Evolutionary conservation across 1,140 invertebrate species (phyloP), one percentile per base, ranked within the genome.

Genomic region (Steinernema khuongi): DNA sequence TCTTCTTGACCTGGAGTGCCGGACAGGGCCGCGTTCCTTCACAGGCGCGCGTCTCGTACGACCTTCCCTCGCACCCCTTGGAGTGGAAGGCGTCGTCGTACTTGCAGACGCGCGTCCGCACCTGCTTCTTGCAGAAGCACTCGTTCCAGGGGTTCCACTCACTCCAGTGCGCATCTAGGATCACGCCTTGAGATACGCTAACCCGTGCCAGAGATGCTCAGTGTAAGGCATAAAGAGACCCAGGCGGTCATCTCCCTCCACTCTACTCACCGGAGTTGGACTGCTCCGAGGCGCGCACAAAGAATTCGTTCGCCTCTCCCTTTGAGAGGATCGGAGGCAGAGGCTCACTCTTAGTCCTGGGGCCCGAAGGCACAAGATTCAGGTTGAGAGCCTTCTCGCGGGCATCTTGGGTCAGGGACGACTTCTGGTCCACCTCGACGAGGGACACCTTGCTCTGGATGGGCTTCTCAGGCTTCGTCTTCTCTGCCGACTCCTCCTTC

Each of bases 71-170:
- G 22, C 50, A 60, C 2, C 50, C 50, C 50, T 60, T 60, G 14
- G 50, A 60, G 50, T 60, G 50, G 50, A 60, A 60, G 14, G 50
- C 50, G 50, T 60, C 50, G 50, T 60, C 50, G 50, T 60, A 60
- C 14, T 60, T 14, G 19, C 50, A 60, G 11, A 60, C 50, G 50
- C 50, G 50, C 11, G 50, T 60, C 2, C 50, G 50, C 11, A 60
- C 50, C 22, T 60, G 50, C 50, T 60, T 60, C 14, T 60, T 22
- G 22, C 50, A 60, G 50, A 60, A 60, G 50, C 50, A 60, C 50
- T 60, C 50, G 50, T 60, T 60, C 50, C 50, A 60, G 7, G 50
- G 26, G 50, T 60, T 60, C 50, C 50, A 60, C 11, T 60, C 50
- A 22, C 50, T 60, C 50, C 50, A 60, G 4, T 60, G 11, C 11